Percentiles rank a stretch among this genome's conserved stretches.
Conservation (phyloP, 2,113 vertebrate genomes). For the Psilopogon haemacephalus region DNA sequence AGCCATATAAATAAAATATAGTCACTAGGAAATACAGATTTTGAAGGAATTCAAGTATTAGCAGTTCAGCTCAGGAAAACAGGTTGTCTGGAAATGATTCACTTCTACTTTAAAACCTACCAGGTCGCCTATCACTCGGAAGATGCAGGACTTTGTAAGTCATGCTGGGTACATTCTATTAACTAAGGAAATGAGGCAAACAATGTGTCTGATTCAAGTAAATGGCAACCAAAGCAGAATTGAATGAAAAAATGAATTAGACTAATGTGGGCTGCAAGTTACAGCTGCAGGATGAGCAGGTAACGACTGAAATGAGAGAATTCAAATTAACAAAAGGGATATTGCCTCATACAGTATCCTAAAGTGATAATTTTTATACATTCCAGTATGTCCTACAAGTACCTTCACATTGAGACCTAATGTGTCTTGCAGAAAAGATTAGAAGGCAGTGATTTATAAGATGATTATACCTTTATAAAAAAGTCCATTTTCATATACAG, state of each 20-base stretch:
- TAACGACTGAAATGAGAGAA: not conserved
- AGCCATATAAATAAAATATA: not conserved
- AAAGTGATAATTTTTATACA: not conserved
- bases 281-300: not conserved
- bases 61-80: not conserved
- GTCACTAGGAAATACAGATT: not conserved
- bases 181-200: not conserved
- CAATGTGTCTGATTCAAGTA: not conserved
- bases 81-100: not conserved
- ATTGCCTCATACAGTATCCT: not conserved
- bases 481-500: too few species aligned
- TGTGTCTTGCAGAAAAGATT: not conserved
- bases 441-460: not conserved
- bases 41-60: not conserved
- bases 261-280: not conserved
- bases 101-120: not conserved
- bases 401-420: not conserved
- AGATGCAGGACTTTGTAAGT: not conserved
- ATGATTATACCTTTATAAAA: not conserved
- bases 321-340: not conserved
- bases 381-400: not conserved
- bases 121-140: not conserved
- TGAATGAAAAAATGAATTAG: not conserved
- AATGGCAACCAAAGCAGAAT: not conserved
- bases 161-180: not conserved